Conservation (phyloP, 2,888 invertebrate genomes). For the Neoascia interrupta region DNA sequence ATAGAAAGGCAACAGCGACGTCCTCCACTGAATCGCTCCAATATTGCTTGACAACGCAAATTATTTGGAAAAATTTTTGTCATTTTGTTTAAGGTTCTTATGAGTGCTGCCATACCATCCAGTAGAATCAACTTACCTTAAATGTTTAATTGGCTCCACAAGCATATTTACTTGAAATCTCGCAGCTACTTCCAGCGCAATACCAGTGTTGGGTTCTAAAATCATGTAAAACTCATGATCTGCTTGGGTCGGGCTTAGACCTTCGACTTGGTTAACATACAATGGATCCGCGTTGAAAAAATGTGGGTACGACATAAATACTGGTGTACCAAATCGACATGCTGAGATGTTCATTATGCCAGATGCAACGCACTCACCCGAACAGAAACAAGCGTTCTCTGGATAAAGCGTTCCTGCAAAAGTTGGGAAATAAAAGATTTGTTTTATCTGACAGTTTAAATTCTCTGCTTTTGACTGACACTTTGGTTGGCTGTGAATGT, state of each 20-base stretch:
- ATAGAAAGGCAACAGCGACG: too few relatives aligned
- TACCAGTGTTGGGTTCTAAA: conserved; percentile 87
- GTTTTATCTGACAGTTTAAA: too few relatives aligned
- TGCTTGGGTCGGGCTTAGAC: conserved; percentile 84
- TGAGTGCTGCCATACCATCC: too few relatives aligned
- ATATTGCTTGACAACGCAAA: too few relatives aligned
- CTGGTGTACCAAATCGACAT: conserved; percentile 90
- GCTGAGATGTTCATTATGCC: conserved; percentile 89
- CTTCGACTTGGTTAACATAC: conserved; percentile 84
- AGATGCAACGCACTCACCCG: conserved; percentile 86
- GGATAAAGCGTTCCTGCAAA: conserved; percentile 82
- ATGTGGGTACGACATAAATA: conserved; percentile 91
- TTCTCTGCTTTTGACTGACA: too few relatives aligned
- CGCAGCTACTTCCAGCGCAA: conserved; percentile 88
- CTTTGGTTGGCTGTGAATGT: too few relatives aligned
- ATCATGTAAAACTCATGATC: conserved; percentile 88
- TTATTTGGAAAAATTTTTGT: too few relatives aligned
- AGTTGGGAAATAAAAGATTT: neutral
- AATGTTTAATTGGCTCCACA: conserved; percentile 83
- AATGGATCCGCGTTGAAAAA: conserved; percentile 88
- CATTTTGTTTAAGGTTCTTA: too few relatives aligned
- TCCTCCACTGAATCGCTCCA: too few relatives aligned
- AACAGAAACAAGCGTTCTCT: conserved; percentile 86
- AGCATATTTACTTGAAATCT: conserved; percentile 90
- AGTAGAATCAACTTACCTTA: too few relatives aligned